Conservation (phyloP, 2,113 vertebrate genomes). For the Galeopterus variegatus region DNA sequence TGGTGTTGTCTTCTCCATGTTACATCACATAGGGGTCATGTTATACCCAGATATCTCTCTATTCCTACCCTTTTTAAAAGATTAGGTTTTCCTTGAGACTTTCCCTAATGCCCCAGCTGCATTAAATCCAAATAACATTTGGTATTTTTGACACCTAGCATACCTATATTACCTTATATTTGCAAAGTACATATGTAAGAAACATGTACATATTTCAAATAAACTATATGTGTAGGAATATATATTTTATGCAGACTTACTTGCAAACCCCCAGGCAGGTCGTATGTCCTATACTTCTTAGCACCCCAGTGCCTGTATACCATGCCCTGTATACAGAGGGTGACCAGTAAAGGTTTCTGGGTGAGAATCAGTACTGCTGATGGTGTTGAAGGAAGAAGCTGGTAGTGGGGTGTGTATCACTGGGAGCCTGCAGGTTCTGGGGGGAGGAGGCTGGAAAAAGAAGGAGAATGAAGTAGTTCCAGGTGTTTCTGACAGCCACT, state of each 20-base stretch:
- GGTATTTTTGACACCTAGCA: background rate
- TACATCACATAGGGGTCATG: fast-evolving
- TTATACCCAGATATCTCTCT: background rate
- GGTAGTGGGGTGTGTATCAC: background rate
- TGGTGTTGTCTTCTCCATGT: background rate
- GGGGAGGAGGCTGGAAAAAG: no score
- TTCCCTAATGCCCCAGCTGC: background rate
- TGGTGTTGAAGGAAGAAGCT: no score
- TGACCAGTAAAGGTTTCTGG: background rate
- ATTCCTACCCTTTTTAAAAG: background rate
- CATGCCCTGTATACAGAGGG: background rate
- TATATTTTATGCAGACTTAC: background rate
- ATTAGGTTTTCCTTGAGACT: background rate
- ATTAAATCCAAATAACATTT: background rate
- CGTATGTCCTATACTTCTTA: background rate
- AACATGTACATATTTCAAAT: background rate
- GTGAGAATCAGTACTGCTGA: fast-evolving
- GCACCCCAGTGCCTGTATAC: background rate
- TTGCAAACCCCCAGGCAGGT: background rate
- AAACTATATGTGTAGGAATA: background rate
- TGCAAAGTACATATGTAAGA: background rate
- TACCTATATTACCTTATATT: background rate
- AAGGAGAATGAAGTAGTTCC: background rate
- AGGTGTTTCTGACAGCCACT: background rate
- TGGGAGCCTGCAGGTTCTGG: background rate